Conservation (phyloP, 1,140 invertebrate genomes). For the Brachionus calyciflorus region DNA sequence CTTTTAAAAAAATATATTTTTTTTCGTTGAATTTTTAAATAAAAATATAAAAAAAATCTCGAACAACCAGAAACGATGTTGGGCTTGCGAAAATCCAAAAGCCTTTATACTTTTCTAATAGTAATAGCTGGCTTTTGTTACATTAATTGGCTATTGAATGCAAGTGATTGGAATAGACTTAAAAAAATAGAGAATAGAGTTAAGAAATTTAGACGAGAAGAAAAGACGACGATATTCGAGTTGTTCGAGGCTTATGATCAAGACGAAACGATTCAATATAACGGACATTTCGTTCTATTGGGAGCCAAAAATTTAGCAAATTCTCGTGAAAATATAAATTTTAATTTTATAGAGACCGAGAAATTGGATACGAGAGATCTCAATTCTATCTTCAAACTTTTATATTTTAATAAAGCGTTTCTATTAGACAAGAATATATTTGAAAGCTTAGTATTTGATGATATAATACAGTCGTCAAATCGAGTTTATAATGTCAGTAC, state of each 20-base stretch:
- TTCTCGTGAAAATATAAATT: not conserved
- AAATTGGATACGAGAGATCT: not conserved
- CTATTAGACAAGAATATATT: not conserved
- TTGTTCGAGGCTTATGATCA: conserved; percentile 29
- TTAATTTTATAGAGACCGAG: not conserved
- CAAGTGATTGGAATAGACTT: not conserved
- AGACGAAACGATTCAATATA: not conserved
- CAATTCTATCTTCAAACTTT: not conserved
- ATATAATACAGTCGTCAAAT: not conserved
- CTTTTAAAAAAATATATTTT: no score
- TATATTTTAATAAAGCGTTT: not conserved
- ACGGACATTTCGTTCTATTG: not conserved
- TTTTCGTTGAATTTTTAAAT: no score
- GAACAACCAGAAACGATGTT: no score
- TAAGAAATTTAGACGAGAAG: not conserved
- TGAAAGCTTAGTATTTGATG: conserved; percentile 4
- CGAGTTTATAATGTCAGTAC: not conserved
- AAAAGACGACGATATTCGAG: not conserved
- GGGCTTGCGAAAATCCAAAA: conserved; percentile 20
- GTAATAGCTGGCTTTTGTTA: conserved; percentile 20
- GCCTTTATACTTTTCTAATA: not conserved
- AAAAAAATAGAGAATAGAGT: conserved; percentile 12
- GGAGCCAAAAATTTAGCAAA: conserved; percentile 2
- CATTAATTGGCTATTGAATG: conserved; percentile 11
- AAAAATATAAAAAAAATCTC: no score